Conservation (phyloP, 2,888 invertebrate genomes). For the Perithous albicinctus region DNA sequence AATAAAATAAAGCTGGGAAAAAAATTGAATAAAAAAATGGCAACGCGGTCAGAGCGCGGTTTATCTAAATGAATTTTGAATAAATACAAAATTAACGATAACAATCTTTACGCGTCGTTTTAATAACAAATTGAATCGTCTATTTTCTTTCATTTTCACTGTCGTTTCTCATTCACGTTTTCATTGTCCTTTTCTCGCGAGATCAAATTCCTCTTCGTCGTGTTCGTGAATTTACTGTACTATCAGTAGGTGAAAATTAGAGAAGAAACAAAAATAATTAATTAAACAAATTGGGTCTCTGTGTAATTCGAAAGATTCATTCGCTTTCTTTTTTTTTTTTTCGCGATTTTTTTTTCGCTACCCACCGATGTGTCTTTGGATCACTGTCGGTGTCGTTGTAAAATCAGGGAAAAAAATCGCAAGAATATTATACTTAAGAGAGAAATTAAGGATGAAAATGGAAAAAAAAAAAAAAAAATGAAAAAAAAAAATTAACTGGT, state of each 20-base stretch:
- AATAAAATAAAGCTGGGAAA: too few species aligned
- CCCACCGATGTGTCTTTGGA: neutral
- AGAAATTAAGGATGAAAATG: constrained; percentile 22
- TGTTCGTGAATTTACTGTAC: constrained; percentile 36
- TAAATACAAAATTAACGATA: neutral
- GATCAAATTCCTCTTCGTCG: constrained; percentile 29
- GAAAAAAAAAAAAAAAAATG: constrained; percentile 27
- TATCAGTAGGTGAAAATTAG: constrained; percentile 6
- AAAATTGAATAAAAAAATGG: neutral
- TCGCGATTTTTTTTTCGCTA: constrained; percentile 32
- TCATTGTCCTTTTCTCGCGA: constrained; percentile 19
- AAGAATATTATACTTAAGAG: constrained; percentile 58
- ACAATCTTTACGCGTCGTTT: constrained; percentile 18
- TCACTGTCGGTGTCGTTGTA: neutral
- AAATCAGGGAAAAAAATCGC: constrained; percentile 39
- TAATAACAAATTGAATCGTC: neutral
- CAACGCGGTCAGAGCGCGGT: neutral
- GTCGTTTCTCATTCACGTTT: constrained; percentile 27
- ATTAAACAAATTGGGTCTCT: neutral
- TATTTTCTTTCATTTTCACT: constrained; percentile 21
- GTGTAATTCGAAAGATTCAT: constrained; percentile 37
- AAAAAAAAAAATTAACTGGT: constrained; percentile 52
- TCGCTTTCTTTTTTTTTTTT: constrained; percentile 29
- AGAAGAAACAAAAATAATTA: neutral
- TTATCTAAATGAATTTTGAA: constrained; percentile 4